A percentile compares a stretch with the other conserved stretches of the same genome.
Evolutionary conservation across 2,888 invertebrate genomes (phyloP).

Genomic region (Diarsia mendica): DNA sequence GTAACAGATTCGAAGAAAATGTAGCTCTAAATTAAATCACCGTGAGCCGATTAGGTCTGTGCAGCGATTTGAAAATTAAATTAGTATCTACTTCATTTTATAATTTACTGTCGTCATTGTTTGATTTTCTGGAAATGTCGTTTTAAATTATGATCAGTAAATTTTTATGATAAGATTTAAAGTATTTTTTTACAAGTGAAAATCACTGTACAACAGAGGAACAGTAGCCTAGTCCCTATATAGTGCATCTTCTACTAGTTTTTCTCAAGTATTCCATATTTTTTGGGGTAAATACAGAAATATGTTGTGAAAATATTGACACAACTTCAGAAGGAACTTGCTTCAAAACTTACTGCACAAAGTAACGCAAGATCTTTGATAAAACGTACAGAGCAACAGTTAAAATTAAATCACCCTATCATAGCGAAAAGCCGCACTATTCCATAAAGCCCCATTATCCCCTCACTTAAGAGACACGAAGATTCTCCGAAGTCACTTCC

Average conservation of each 20-base stretch:
- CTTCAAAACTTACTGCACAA: background rate
- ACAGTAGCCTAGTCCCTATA: too few relatives aligned
- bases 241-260: too few relatives aligned
- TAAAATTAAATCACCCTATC: constrained; percentile 63
- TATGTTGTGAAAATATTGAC: too few relatives aligned
- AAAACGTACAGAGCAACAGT: constrained; percentile 23
- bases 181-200: too few relatives aligned
- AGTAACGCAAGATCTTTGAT: background rate
- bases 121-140: background rate
- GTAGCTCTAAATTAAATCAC: constrained; percentile 65
- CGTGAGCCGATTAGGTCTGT: constrained; percentile 57
- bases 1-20: constrained; percentile 70
- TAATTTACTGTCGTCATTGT: too few relatives aligned
- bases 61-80: constrained; percentile 18
- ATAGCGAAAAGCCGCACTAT: constrained; percentile 54
- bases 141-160: background rate
- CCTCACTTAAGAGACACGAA: constrained; percentile 71
- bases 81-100: background rate
- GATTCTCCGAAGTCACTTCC: constrained; percentile 69
- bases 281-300: too few relatives aligned
- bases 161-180: too few relatives aligned
- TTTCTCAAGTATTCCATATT: too few relatives aligned
- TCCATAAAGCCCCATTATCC: constrained; percentile 68
- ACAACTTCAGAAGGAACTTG: background rate
- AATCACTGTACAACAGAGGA: too few relatives aligned